Conservation (phyloP, 2,888 invertebrate species). For the Hirtodrosophila histrioides region DNA sequence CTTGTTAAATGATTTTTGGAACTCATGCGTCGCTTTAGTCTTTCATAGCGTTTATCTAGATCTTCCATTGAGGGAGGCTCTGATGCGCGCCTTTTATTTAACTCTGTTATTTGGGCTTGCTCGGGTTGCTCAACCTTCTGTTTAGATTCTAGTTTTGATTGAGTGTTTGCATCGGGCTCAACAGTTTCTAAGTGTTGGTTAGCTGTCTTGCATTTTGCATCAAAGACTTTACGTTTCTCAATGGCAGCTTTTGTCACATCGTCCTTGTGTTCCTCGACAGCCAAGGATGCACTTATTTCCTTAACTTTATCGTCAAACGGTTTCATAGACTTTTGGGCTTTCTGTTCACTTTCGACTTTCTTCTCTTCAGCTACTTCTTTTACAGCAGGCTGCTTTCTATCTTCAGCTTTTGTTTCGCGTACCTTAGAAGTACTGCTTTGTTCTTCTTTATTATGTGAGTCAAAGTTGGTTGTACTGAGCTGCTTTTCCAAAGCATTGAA, state of each 20-base stretch:
- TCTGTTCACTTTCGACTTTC: conserved; percentile 2
- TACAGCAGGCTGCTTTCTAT: background rate
- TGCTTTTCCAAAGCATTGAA: conserved; percentile 79
- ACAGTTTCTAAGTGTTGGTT: conserved; percentile 3
- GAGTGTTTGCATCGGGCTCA: background rate
- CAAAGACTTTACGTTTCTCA: conserved; percentile 14
- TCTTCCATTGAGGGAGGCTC: conserved; percentile 80
- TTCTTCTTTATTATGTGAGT: conserved; percentile 11
- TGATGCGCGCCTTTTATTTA: conserved; percentile 61
- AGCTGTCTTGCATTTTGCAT: conserved; percentile 17
- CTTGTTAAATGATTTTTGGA: conserved; percentile 42
- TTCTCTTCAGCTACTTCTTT: background rate
- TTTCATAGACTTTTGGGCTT: conserved; percentile 28
- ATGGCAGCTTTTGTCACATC: conserved; percentile 1
- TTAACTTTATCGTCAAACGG: conserved; percentile 55
- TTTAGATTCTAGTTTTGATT: background rate
- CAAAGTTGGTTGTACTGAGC: conserved; percentile 53
- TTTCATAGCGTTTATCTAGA: conserved; percentile 76
- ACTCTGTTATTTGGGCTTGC: conserved; percentile 26
- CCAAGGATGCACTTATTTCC: conserved; percentile 28
- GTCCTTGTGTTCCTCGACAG: conserved; percentile 6
- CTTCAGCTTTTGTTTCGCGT: conserved; percentile 1
- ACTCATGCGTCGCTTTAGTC: conserved; percentile 70
- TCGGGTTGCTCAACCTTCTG: background rate
- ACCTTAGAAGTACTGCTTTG: conserved; percentile 1